phyloP scores from a whole-genome alignment of 2,113 vertebrate species.

The Cyprinodon tularosa region DNA sequence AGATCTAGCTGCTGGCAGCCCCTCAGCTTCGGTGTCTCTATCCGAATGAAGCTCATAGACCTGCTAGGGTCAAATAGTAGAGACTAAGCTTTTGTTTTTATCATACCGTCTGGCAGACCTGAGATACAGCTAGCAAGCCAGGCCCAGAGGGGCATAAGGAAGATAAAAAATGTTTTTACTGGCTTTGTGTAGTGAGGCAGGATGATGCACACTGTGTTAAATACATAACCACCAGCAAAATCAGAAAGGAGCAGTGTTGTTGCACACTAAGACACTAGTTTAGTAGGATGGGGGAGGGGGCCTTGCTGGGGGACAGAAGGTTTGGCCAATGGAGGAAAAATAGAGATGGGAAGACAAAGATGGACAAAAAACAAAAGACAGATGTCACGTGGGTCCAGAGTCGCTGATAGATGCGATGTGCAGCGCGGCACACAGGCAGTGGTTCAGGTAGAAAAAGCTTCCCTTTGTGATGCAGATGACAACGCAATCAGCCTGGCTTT shows the following conservation, averaged over 20 bases:
- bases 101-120: constrained; percentile 32
- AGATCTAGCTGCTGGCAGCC: constrained; percentile 45
- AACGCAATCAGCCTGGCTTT: constrained; percentile 77
- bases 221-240: constrained; percentile 44
- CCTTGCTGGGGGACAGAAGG: constrained; percentile 64
- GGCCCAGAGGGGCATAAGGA: constrained; percentile 15
- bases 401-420: constrained; percentile 67
- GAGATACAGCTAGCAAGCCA: constrained; percentile 30
- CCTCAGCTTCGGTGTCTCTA: constrained; percentile 41
- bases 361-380: constrained; percentile 61
- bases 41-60: constrained; percentile 49
- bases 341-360: constrained; percentile 17
- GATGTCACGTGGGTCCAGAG: constrained; percentile 66
- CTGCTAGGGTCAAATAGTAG: constrained; percentile 46
- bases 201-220: constrained; percentile 23
- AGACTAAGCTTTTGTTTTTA: constrained; percentile 44
- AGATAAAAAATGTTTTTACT: constrained; percentile 33
- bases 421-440: constrained; percentile 42
- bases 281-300: constrained; percentile 29
- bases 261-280: constrained; percentile 36
- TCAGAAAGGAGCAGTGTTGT: constrained; percentile 37
- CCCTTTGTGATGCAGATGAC: constrained; percentile 81
- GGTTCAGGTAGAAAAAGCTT: constrained; percentile 77
- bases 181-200: constrained; percentile 19
- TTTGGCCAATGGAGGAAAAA: constrained; percentile 37